Percentiles rank a stretch among this genome's conserved stretches.
Conservation (phyloP, 64 coral and sea anemone species). For the Pocillopora verrucosa region DNA sequence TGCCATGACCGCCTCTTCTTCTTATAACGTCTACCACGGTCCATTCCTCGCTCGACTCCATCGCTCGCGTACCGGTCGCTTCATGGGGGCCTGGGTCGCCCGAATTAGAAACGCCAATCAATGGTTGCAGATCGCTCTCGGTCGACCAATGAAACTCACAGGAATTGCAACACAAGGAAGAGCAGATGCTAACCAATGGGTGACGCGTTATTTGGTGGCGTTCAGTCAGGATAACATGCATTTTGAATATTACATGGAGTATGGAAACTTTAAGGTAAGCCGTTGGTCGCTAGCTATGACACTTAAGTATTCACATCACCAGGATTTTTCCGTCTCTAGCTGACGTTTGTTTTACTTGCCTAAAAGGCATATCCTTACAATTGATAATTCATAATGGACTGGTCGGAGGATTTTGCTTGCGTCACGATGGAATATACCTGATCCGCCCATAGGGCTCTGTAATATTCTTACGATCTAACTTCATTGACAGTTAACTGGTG, state of each 20-base stretch:
- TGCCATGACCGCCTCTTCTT: constrained; percentile 80
- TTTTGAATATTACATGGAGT: constrained; percentile 64
- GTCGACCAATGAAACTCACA: constrained; percentile 56
- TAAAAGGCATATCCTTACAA: too few relatives aligned
- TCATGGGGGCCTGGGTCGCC: constrained; percentile 73
- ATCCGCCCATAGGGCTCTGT: too few relatives aligned
- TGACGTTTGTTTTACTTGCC: too few relatives aligned
- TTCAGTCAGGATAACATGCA: constrained; percentile 66
- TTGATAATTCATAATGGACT: too few relatives aligned
- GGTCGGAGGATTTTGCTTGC: too few relatives aligned
- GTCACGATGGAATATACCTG: too few relatives aligned
- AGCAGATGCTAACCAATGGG: constrained; percentile 48
- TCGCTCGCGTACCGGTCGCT: constrained; percentile 42
- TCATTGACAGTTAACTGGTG: too few relatives aligned
- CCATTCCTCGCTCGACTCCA: constrained; percentile 68
- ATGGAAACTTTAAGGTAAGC: constrained; percentile 66
- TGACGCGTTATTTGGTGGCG: constrained; percentile 50
- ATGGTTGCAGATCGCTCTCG: constrained; percentile 73
- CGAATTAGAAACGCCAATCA: constrained; percentile 57
- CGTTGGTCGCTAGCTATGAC: neutral
- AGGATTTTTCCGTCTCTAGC: too few relatives aligned
- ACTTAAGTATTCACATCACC: neutral
- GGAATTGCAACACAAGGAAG: constrained; percentile 67
- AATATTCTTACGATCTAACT: too few relatives aligned
- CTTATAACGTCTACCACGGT: constrained; percentile 40